Evolutionary conservation across 2,113 vertebrate genomes (phyloP).

Genomic region (Neogobius melanostomus): DNA sequence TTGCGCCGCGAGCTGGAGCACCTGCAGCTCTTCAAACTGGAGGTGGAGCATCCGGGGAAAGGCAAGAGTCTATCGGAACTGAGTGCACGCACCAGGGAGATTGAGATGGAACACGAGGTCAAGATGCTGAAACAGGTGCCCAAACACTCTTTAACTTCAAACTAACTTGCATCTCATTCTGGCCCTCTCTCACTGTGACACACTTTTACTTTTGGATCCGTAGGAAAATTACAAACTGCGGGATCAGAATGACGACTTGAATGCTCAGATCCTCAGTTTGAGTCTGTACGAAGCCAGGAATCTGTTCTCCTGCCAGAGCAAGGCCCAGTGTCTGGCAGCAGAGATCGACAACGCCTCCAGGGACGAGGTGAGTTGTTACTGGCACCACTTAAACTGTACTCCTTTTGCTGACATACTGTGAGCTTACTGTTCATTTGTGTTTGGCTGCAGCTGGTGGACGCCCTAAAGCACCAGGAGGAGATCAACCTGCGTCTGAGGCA

Average conservation of each 20-base stretch:
- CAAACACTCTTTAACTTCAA: not conserved
- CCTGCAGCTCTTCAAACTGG: slow-evolving; percentile 91
- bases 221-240: slow-evolving; percentile 95
- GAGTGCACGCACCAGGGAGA: slow-evolving; percentile 86
- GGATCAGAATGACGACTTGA: slow-evolving; percentile 97
- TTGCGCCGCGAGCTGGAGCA: slow-evolving; percentile 91
- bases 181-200: not conserved
- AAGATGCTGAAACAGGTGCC: slow-evolving; percentile 91
- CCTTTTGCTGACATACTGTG: not conserved
- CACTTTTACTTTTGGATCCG: slow-evolving; percentile 2
- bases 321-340: slow-evolving; percentile 95
- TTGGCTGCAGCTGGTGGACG: slow-evolving; percentile 86
- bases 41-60: slow-evolving; percentile 86
- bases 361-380: slow-evolving; percentile 83
- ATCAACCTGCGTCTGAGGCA: slow-evolving; percentile 94
- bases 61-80: slow-evolving; percentile 82
- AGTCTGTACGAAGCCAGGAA: slow-evolving; percentile 96
- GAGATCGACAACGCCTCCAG: slow-evolving; percentile 96
- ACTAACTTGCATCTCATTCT: not conserved
- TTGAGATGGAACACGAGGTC: slow-evolving; percentile 93
- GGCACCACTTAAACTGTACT: not conserved
- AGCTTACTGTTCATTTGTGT: not conserved
- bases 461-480: slow-evolving; percentile 95
- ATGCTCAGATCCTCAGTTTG: slow-evolving; percentile 95
- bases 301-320: slow-evolving; percentile 91